These are phyloP conservation scores for Eristalinus sepulchralis DNA, from an alignment of 2,888 invertebrate species.

Conservation along the genomic window DNA sequence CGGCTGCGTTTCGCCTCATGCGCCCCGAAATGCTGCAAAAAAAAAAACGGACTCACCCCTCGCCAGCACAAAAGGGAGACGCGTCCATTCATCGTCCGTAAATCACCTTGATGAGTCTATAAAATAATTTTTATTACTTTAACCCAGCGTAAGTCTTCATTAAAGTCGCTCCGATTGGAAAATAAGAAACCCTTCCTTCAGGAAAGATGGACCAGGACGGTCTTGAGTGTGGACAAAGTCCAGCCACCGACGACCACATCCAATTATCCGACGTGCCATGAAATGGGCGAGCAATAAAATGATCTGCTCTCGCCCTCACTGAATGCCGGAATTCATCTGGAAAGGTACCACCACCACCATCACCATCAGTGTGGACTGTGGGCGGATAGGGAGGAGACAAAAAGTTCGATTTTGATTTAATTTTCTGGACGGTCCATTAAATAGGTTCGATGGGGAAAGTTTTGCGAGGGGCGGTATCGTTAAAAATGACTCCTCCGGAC, in stretches of 20 bases:
- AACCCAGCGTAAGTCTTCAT: slow-evolving; percentile 70
- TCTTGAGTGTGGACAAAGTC: neutral
- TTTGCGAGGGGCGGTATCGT: slow-evolving; percentile 42
- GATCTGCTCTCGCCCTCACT: neutral
- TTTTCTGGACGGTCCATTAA: slow-evolving; percentile 64
- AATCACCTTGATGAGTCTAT: slow-evolving; percentile 70
- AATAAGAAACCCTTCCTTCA: slow-evolving; percentile 63
- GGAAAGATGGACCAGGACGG: slow-evolving; percentile 46
- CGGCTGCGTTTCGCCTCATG: slow-evolving; percentile 23
- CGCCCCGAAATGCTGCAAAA: slow-evolving; percentile 9
- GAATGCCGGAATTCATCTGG: neutral
- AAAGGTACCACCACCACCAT: neutral
- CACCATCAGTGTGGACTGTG: neutral
- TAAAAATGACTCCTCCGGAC: slow-evolving; percentile 47
- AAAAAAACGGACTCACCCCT: slow-evolving; percentile 10
- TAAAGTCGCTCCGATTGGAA: slow-evolving; percentile 67
- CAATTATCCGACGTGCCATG: slow-evolving; percentile 54
- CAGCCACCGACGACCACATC: slow-evolving; percentile 40
- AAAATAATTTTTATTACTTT: slow-evolving; percentile 71
- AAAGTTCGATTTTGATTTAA: slow-evolving; percentile 67
- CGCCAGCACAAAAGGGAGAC: neutral
- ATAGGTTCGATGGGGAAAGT: slow-evolving; percentile 43
- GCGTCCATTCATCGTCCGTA: slow-evolving; percentile 35
- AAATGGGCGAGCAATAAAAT: slow-evolving; percentile 69
- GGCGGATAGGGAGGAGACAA: neutral